Percentiles rank a stretch among this genome's conserved stretches.
phyloP scores from a whole-genome alignment of 2,113 vertebrate genomes.

The Vicugna pacos region DNA sequence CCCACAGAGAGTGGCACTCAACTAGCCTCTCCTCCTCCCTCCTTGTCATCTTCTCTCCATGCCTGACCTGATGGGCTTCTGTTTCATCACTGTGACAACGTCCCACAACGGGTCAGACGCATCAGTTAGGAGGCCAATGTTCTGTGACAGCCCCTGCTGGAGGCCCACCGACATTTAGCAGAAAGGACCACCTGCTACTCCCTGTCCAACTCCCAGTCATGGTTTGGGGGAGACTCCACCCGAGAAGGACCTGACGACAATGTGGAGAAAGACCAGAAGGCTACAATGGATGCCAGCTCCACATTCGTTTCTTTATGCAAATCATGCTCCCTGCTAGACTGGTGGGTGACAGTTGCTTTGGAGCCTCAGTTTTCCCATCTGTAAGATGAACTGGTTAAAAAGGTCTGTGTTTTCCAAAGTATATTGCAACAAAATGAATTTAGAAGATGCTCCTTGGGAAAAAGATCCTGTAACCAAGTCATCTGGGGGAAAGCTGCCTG shows the following conservation, averaged over 20 bases:
- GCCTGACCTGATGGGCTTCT: not conserved
- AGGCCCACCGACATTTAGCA: not conserved
- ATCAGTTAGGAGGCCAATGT: not conserved
- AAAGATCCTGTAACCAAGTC: not conserved
- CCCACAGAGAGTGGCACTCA: accelerated
- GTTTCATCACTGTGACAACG: not conserved
- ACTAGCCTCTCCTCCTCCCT: accelerated
- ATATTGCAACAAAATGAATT: not conserved
- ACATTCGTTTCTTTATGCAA: not conserved
- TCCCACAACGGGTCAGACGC: accelerated
- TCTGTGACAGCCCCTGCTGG: not conserved
- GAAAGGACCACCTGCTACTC: not conserved
- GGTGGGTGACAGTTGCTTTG: not conserved
- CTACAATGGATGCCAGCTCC: accelerated
- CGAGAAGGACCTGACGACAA: not conserved
- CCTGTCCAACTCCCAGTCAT: too few relatives aligned
- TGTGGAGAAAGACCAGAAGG: not conserved
- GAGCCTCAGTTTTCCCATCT: not conserved
- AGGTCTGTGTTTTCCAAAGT: not conserved
- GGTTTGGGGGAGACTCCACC: not conserved
- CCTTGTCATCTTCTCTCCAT: not conserved
- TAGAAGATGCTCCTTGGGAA: not conserved
- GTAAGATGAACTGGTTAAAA: not conserved
- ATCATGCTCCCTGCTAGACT: not conserved
- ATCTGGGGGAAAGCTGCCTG: not conserved